Evolutionary conservation across 92 coral and sea anemone genomes (phyloP).

Genomic region (Heteractis magnifica): DNA sequence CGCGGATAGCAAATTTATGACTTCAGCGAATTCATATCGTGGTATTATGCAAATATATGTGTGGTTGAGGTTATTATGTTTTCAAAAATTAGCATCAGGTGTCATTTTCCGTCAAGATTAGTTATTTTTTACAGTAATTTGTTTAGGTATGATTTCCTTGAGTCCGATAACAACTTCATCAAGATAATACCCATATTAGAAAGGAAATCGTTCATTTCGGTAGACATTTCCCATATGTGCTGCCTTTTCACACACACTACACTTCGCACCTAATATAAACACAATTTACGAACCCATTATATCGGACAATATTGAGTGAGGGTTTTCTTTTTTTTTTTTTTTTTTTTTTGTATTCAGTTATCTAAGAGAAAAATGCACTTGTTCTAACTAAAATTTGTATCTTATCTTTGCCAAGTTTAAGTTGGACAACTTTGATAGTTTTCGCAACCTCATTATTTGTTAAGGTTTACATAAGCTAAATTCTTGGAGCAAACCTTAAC

Average conservation of each 20-base stretch:
- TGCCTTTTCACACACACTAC: neutral
- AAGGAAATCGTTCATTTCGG: slow-evolving; percentile 21
- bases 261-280: slow-evolving; percentile 31
- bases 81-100: slow-evolving; percentile 15
- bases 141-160: slow-evolving; percentile 7
- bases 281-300: slow-evolving; percentile 17
- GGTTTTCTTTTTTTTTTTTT: no score
- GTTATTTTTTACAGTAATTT: neutral
- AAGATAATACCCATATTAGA: slow-evolving; percentile 19
- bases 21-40: neutral
- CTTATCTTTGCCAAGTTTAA: neutral
- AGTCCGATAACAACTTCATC: slow-evolving; percentile 22
- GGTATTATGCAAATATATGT: slow-evolving; percentile 7
- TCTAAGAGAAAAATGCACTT: neutral
- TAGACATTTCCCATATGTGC: slow-evolving; percentile 6
- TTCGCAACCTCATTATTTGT: neutral
- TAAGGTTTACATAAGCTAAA: neutral
- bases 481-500: neutral
- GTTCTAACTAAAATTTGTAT: neutral
- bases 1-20: neutral
- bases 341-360: neutral
- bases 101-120: slow-evolving; percentile 22
- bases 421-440: neutral
- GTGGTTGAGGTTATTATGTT: slow-evolving; percentile 10
- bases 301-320: slow-evolving; percentile 4